These are phyloP conservation scores for Nestor notabilis DNA, from an alignment of 2,113 vertebrate species.

Conservation along the genomic window DNA sequence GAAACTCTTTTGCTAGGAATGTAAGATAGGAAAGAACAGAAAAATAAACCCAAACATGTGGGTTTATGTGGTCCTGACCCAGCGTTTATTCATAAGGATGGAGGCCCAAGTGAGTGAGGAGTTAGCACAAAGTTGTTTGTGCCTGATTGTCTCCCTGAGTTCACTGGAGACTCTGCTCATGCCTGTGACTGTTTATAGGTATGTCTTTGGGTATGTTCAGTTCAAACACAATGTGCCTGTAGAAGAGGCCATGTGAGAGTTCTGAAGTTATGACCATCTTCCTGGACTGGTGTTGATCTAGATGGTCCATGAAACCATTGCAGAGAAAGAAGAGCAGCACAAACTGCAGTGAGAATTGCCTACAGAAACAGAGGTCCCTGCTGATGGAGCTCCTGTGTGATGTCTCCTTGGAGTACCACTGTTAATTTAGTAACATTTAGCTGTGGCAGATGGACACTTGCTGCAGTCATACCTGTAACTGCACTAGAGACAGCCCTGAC, in stretches of 20 bases:
- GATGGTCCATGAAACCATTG: not conserved
- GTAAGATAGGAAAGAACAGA: not conserved
- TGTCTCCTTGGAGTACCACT: not conserved
- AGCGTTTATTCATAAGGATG: not conserved
- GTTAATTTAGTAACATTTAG: not conserved
- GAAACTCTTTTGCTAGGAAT: conserved; percentile 1
- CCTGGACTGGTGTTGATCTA: rapidly evolving
- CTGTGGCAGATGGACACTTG: not conserved
- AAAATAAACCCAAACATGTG: not conserved
- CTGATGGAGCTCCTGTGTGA: not conserved
- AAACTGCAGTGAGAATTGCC: not conserved
- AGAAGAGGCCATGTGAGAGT: not conserved
- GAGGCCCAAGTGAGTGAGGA: not conserved
- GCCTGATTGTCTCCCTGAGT: not conserved
- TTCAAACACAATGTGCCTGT: rapidly evolving
- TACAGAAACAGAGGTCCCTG: rapidly evolving
- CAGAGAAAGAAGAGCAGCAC: not conserved
- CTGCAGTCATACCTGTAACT: not conserved
- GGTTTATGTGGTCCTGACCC: not conserved
- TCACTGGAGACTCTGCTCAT: not conserved
- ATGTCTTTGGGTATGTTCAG: not conserved
- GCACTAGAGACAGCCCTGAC: not conserved
- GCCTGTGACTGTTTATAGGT: not conserved
- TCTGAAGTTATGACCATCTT: not conserved
- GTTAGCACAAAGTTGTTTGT: not conserved